phyloP scores from a whole-genome alignment of 2,888 invertebrate species.

The Drosophila dives region DNA sequence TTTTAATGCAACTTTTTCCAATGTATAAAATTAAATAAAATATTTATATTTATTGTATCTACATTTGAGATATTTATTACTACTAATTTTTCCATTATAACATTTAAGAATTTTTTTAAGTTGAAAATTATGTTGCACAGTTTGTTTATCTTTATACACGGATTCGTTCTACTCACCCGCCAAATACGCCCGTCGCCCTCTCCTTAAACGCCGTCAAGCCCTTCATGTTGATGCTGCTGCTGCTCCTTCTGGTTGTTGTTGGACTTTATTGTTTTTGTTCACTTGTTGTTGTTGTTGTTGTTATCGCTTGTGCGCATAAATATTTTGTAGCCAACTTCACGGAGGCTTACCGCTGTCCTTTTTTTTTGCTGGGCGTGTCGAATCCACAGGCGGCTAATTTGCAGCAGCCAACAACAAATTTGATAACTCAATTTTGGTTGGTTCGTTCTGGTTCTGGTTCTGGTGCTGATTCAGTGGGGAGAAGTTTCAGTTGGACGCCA shows the following conservation, averaged over 20 bases:
- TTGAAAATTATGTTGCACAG: conserved; percentile 23
- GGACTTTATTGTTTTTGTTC: conserved; percentile 31
- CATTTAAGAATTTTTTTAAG: neutral
- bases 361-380: conserved; percentile 56
- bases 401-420: conserved; percentile 60
- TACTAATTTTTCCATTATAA: neutral
- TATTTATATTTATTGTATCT: neutral
- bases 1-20: neutral
- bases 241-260: conserved; percentile 37
- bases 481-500: conserved; percentile 66
- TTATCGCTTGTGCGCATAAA: conserved; percentile 77
- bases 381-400: conserved; percentile 72
- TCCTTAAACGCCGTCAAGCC: conserved; percentile 85
- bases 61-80: neutral
- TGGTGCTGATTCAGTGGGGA: conserved; percentile 7
- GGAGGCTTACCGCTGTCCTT: conserved; percentile 61
- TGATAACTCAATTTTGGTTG: conserved; percentile 73
- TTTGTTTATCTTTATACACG: conserved; percentile 15
- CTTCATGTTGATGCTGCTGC: conserved; percentile 78
- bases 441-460: conserved; percentile 41
- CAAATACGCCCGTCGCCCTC: conserved; percentile 84
- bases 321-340: conserved; percentile 74
- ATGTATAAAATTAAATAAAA: neutral
- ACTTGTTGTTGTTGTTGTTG: conserved; percentile 50
- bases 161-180: conserved; percentile 81